Conservation (phyloP, 2,113 vertebrate genomes). For the Ptychochromis oligacanthus region DNA sequence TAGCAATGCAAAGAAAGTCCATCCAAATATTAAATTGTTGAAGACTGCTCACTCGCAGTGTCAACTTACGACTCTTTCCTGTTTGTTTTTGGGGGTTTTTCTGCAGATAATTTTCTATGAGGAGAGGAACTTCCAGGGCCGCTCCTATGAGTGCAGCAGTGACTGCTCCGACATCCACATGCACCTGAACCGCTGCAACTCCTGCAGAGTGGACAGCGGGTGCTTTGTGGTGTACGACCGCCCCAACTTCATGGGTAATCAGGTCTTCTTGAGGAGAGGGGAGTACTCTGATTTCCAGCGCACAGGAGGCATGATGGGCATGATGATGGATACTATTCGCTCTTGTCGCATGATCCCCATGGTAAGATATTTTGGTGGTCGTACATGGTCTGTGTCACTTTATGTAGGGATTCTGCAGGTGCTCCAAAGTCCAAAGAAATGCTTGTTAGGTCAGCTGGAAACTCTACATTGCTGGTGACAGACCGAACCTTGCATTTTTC, state of each 20-base stretch:
- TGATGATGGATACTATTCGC: conserved; percentile 63
- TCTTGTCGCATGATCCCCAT: conserved; percentile 74
- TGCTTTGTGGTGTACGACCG: conserved; percentile 74
- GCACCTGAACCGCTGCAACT: conserved; percentile 75
- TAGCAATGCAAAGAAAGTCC: neutral
- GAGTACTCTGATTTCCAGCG: conserved; percentile 69
- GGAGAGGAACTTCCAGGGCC: conserved; percentile 77
- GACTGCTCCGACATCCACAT: conserved; percentile 69
- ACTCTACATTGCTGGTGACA: neutral
- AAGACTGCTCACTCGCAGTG: neutral
- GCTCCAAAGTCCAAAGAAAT: accelerated
- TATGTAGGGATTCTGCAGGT: neutral
- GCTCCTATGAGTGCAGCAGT: conserved; percentile 67
- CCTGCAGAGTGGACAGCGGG: conserved; percentile 66
- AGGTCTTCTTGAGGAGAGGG: conserved; percentile 69
- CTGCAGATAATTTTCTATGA: conserved; percentile 78
- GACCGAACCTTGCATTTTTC: neutral
- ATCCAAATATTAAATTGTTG: neutral
- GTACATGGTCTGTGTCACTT: neutral
- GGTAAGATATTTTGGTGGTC: conserved; percentile 38
- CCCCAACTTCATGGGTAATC: conserved; percentile 68
- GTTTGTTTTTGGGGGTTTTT: neutral
- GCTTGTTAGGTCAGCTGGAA: neutral
- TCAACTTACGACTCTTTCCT: neutral
- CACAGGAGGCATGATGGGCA: conserved; percentile 53